Percentiles rank a stretch among this genome's conserved stretches.
phyloP scores from a whole-genome alignment of 2,113 vertebrate species.

The Scomber japonicus region DNA sequence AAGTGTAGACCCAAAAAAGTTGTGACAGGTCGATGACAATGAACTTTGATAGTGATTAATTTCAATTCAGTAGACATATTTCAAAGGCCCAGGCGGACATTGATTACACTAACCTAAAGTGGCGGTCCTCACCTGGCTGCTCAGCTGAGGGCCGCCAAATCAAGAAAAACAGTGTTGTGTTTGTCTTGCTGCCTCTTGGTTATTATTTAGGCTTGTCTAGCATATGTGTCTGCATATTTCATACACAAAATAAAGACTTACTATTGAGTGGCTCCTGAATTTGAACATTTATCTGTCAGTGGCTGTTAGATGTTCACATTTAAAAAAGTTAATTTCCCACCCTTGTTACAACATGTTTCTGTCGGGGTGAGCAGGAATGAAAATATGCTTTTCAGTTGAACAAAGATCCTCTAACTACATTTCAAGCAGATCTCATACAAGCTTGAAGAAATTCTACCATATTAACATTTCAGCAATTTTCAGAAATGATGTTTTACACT shows the following conservation, averaged over 20 bases:
- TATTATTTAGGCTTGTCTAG: not conserved
- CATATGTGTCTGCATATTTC: not conserved
- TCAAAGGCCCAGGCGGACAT: conserved; percentile 26
- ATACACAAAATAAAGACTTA: no score
- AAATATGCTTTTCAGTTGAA: not conserved
- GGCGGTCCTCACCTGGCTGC: conserved; percentile 17
- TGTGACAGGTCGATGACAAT: conserved; percentile 4
- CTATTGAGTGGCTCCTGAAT: no score
- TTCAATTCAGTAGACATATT: conserved; percentile 40
- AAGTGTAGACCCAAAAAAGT: not conserved
- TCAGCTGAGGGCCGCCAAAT: not conserved
- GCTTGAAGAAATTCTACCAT: not conserved
- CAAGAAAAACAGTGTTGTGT: conserved; percentile 1
- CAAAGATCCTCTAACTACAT: not conserved
- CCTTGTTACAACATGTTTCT: not conserved
- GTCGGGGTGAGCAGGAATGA: not conserved
- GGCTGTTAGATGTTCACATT: no score
- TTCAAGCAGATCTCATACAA: not conserved
- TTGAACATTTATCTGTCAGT: no score
- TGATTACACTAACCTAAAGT: conserved; percentile 1
- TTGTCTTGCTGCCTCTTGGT: not conserved
- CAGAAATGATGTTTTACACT: not conserved
- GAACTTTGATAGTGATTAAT: conserved; percentile 41
- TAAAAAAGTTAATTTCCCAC: no score
- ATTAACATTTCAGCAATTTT: not conserved